A percentile compares a stretch with the other conserved stretches of the same genome.
phyloP scores from a whole-genome alignment of 2,113 vertebrate genomes.

The Willisornis vidua region DNA sequence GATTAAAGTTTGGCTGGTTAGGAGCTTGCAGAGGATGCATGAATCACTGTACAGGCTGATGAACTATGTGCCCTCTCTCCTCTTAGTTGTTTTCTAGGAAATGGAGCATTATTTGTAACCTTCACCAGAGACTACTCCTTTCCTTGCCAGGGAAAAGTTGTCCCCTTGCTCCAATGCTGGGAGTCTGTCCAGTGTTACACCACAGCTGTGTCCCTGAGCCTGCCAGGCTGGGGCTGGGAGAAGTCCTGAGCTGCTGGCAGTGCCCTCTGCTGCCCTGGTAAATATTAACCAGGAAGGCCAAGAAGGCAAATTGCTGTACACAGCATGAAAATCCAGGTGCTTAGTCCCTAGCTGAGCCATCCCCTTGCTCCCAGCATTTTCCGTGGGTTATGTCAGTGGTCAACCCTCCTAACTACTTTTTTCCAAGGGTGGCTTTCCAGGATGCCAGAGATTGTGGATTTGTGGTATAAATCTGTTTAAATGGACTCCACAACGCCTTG shows the following conservation, averaged over 20 bases:
- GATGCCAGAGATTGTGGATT: neutral
- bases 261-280: neutral
- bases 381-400: neutral
- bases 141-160: neutral
- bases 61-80: neutral
- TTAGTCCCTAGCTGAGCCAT: neutral
- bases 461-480: neutral
- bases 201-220: neutral
- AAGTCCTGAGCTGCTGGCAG: neutral
- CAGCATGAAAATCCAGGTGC: neutral
- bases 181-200: neutral
- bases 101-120: neutral
- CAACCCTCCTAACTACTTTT: neutral
- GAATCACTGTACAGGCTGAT: neutral
- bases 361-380: neutral
- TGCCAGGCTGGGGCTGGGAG: neutral
- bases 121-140: neutral
- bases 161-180: neutral
- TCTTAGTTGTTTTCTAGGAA: constrained; percentile 44
- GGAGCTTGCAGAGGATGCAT: neutral
- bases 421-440: neutral
- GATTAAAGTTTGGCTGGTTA: neutral
- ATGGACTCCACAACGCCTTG: neutral
- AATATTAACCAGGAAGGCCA: neutral
- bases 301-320: neutral